Conservation (phyloP, 2,113 vertebrate genomes). For the Phycodurus eques region DNA sequence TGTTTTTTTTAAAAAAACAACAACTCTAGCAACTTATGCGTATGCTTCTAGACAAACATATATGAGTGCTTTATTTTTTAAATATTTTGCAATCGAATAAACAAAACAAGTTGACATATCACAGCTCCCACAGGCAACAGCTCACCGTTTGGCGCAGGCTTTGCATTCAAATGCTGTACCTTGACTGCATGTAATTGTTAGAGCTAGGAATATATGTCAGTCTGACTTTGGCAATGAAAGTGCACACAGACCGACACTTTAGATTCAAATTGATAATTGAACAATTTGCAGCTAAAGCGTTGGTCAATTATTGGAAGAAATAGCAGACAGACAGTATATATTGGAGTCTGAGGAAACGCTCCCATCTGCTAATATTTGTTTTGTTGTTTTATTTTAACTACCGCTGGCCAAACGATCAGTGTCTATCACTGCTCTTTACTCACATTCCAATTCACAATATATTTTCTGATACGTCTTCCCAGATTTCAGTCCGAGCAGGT, state of each 20-base stretch:
- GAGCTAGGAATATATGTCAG: not conserved
- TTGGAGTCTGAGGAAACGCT: slow-evolving; percentile 47
- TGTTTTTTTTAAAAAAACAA: not conserved
- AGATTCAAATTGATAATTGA: slow-evolving; percentile 8
- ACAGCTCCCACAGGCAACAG: slow-evolving; percentile 46
- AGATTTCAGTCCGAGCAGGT: slow-evolving; percentile 45
- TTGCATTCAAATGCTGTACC: slow-evolving; percentile 18
- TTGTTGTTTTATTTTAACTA: slow-evolving; percentile 41
- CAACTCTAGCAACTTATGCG: not conserved
- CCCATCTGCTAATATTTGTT: slow-evolving; percentile 54
- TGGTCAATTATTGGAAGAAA: slow-evolving; percentile 37
- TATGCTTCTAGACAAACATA: slow-evolving; percentile 49
- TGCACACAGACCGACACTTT: slow-evolving; percentile 1
- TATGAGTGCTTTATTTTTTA: slow-evolving; percentile 20
- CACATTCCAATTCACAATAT: slow-evolving; percentile 61
- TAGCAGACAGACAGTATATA: slow-evolving; percentile 39
- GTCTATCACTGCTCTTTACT: slow-evolving; percentile 41
- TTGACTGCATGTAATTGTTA: slow-evolving; percentile 16
- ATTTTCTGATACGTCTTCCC: slow-evolving; percentile 55
- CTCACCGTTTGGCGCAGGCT: slow-evolving; percentile 36
- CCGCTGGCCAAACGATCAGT: slow-evolving; percentile 54
- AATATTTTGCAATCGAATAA: slow-evolving; percentile 16
- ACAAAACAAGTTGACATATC: slow-evolving; percentile 42
- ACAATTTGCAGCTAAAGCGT: slow-evolving; percentile 17
- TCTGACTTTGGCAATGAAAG: slow-evolving; percentile 10